A percentile compares a stretch with the other conserved stretches of the same genome.
phyloP scores from a whole-genome alignment of 2,888 invertebrate species.

The Idaea biselata region DNA sequence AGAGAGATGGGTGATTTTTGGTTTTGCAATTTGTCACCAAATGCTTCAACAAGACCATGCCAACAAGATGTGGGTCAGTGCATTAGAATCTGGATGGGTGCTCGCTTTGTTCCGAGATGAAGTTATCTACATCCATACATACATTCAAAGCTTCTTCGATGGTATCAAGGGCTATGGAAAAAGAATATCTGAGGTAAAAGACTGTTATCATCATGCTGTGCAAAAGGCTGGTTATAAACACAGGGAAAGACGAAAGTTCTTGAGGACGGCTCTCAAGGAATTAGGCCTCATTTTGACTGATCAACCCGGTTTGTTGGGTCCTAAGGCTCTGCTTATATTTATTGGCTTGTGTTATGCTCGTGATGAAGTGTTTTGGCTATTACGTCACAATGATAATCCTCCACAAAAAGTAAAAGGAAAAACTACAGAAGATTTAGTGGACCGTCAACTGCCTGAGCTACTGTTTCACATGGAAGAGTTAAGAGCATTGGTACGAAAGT shows the following conservation, averaged over 20 bases:
- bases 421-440: constrained; percentile 95
- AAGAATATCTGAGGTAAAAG: constrained; percentile 96
- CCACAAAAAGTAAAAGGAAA: constrained; percentile 94
- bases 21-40: constrained; percentile 94
- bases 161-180: constrained; percentile 96
- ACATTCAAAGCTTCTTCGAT: constrained; percentile 96
- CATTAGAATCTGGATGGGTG: constrained; percentile 96
- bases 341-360: constrained; percentile 97
- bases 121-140: constrained; percentile 96
- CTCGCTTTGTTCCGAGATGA: constrained; percentile 97
- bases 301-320: constrained; percentile 98
- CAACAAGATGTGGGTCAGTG: constrained; percentile 94
- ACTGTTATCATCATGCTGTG: constrained; percentile 93
- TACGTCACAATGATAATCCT: constrained; percentile 97
- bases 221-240: constrained; percentile 95
- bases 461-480: constrained; percentile 99
- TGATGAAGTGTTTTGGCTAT: constrained; percentile 98
- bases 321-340: constrained; percentile 97
- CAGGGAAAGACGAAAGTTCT: constrained; percentile 96
- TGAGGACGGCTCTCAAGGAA: constrained; percentile 97
- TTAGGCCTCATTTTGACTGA: constrained; percentile 96
- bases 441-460: constrained; percentile 97
- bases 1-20: constrained; percentile 98
- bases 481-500: constrained; percentile 95
- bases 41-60: constrained; percentile 91